Conservation (phyloP, 2,113 vertebrate genomes). For the Lagopus leucura region DNA sequence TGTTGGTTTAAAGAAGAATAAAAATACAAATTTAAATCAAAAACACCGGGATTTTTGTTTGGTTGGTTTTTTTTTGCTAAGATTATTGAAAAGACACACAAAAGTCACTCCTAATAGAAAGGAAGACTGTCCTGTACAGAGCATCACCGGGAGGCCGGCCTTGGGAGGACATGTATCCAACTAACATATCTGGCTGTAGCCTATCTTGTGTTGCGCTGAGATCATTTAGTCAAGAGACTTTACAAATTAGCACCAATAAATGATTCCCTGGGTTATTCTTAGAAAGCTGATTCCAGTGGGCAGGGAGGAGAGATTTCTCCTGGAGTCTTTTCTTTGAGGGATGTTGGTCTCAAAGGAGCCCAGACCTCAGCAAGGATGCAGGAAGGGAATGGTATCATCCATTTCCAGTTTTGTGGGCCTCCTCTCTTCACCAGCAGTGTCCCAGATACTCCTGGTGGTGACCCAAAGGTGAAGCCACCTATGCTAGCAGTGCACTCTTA, state of each 20-base stretch:
- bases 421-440: background rate
- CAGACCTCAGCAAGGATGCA: background rate
- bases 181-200: constrained; percentile 49
- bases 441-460: accelerated
- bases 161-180: constrained; percentile 1
- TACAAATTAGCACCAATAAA: constrained; percentile 70
- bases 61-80: background rate
- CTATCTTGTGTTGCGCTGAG: constrained; percentile 29
- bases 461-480: background rate
- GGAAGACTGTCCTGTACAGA: background rate
- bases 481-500: no score
- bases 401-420: background rate
- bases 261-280: constrained; percentile 59
- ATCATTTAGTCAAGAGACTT: constrained; percentile 56
- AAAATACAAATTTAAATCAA: constrained; percentile 12
- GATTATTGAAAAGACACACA: background rate
- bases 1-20: constrained; percentile 68
- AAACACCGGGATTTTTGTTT: background rate
- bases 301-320: constrained; percentile 21
- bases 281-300: constrained; percentile 23
- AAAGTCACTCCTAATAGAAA: background rate
- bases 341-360: background rate
- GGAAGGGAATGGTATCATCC: background rate
- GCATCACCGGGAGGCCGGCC: background rate
- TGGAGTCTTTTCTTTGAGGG: constrained; percentile 18